Conservation (phyloP, 1,140 invertebrate species). For the Megathymus violae region DNA sequence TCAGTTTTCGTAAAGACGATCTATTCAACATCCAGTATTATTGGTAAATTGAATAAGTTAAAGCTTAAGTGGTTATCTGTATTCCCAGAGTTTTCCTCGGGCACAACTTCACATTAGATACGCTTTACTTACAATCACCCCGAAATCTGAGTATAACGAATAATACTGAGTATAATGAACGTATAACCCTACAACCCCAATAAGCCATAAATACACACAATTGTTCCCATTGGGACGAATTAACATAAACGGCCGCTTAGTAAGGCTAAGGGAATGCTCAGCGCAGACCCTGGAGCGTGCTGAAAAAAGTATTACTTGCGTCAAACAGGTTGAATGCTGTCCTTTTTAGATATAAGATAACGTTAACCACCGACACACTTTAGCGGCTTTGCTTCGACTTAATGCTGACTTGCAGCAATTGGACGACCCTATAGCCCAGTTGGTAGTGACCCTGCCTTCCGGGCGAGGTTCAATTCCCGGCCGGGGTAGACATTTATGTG, state of each 20-base stretch:
- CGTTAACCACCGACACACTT: no score
- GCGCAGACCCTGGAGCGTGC: neutral
- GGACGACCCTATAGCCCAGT: no score
- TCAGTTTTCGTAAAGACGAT: no score
- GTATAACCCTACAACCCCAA: conserved; percentile 36
- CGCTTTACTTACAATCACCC: conserved; percentile 5
- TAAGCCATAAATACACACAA: conserved; percentile 39
- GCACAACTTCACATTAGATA: neutral
- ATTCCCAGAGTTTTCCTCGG: neutral
- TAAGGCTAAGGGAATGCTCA: conserved; percentile 22
- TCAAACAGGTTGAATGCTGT: neutral
- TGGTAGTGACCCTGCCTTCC: no score
- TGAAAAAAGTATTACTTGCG: conserved; percentile 17
- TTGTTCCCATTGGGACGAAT: conserved; percentile 37
- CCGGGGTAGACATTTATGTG: no score
- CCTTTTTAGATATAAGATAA: no score
- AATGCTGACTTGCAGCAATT: no score
- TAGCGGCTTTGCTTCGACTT: no score
- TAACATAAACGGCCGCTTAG: conserved; percentile 41
- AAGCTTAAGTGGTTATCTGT: no score
- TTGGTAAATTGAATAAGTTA: neutral
- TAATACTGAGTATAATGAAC: no score
- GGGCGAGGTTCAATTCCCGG: no score
- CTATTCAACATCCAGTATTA: neutral
- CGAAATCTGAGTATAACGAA: conserved; percentile 27